Base-by-base conservation (phyloP, 2,113 vertebrate genomes). In the Greenwoodochromis staneri region DNA sequence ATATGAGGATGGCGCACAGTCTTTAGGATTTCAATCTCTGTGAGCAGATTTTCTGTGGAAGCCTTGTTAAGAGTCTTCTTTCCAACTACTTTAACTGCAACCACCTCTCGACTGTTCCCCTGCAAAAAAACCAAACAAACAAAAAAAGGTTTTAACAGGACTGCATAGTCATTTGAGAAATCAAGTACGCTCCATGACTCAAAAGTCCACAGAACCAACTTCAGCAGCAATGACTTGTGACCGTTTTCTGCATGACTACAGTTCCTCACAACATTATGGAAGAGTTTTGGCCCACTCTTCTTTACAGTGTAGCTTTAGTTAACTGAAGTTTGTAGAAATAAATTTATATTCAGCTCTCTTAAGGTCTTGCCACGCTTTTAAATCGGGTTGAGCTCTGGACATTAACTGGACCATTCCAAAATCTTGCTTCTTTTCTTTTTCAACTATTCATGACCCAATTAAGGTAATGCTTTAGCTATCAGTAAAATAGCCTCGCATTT, bases 21-120 rank as follows among this genome's bases (percentile, higher is more conserved):
- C 93, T 99, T 99, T 51, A 99, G 97, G 91, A 99, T 99, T 94
- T 99, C 97, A 0, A 99, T 99, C 95, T 99, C 98, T 0, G 97
- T 99, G 85, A 99, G 96, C 81, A 99, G 96, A 94, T 99, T 99
- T 92, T 99, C 99, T 94, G 98, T 98, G 0, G 99, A 98, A 0
- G 95, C 95, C 83, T 97, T 98, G 96, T 99, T 99, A 42, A 99
- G 96, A 47, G 95, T 99, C 93, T 97, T 98, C 96, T 99, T 99
- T 85, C 82, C 97, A 42, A 99, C 98, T 1, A 99, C 99, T 92
- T 99, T 99, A 91, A 99, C 95, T 12, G 99, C 99, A 85, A 99
- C 98, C 47, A 97, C 99, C 84, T 99, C 98, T 1, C 99, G 96
- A 19, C 91, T 97, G 90, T 98, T 96, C 8, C 94, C 97, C 98